Evolutionary conservation across 2,888 invertebrate species (phyloP).

Genomic region (Plebejus melissa): DNA sequence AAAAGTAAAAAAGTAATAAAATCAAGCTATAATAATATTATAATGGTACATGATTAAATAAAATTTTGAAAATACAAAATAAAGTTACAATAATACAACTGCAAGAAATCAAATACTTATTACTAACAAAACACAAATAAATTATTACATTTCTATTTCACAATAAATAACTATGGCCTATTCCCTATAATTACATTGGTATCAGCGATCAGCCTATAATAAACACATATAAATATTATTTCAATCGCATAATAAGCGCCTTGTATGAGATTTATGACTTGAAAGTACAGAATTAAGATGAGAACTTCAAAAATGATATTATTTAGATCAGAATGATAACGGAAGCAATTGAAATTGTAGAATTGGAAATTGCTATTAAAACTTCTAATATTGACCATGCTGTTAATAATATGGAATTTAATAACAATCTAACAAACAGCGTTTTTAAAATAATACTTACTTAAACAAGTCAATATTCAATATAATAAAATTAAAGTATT

Average conservation of each 20-base stretch:
- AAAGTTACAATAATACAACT: neutral
- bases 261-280: conserved; percentile 22
- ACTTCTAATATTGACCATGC: neutral
- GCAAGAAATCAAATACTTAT: neutral
- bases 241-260: conserved; percentile 26
- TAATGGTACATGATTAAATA: no score
- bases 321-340: neutral
- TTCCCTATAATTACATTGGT: conserved; percentile 24
- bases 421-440: no score
- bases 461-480: no score
- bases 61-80: neutral
- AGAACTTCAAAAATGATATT: conserved; percentile 1
- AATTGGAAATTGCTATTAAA: neutral
- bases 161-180: conserved; percentile 1
- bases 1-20: no score
- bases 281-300: conserved; percentile 15
- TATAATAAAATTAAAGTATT: no score
- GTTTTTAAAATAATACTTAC: no score
- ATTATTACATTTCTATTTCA: conserved; percentile 6
- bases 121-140: neutral
- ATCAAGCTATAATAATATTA: no score
- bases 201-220: conserved; percentile 22
- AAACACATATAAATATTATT: conserved; percentile 30
- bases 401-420: neutral
- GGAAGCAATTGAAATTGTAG: neutral